phyloP scores from a whole-genome alignment of 2,113 vertebrate species.

The Trogon surrucura region DNA sequence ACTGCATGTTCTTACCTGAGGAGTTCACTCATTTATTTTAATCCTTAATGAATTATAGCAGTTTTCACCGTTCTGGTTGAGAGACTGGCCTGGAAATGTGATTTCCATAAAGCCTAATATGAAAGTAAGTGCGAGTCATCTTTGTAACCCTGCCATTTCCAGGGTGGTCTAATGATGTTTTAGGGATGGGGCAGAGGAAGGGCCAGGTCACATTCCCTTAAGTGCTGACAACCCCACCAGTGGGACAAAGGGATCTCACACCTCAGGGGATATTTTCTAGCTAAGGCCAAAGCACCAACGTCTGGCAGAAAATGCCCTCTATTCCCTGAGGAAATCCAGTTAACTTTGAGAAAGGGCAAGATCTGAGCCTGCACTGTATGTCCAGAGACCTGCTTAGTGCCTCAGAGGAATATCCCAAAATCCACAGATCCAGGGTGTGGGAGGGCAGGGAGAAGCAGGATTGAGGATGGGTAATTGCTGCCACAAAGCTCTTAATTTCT shows the following conservation, averaged over 20 bases:
- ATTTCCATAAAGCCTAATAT: background rate
- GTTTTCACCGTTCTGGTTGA: background rate
- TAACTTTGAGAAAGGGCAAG: background rate
- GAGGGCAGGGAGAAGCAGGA: background rate
- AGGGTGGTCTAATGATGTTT: background rate
- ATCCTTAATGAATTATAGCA: background rate
- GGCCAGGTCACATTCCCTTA: background rate
- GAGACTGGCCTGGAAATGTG: background rate
- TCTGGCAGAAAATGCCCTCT: background rate
- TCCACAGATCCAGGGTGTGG: background rate
- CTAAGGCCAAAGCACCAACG: background rate
- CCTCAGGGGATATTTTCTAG: background rate
- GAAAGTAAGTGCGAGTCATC: background rate
- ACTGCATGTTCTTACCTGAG: background rate
- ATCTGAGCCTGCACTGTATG: background rate
- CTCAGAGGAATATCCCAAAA: background rate
- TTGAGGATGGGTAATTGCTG: background rate
- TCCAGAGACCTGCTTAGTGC: background rate
- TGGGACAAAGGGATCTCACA: background rate
- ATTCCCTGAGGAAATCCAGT: background rate
- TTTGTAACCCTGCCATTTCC: background rate
- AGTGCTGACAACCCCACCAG: background rate
- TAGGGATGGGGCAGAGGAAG: background rate
- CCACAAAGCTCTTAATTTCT: background rate
- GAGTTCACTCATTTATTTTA: background rate